Conservation (phyloP, 2,797 vertebrate genomes). For the Eutrigla gurnardus region DNA sequence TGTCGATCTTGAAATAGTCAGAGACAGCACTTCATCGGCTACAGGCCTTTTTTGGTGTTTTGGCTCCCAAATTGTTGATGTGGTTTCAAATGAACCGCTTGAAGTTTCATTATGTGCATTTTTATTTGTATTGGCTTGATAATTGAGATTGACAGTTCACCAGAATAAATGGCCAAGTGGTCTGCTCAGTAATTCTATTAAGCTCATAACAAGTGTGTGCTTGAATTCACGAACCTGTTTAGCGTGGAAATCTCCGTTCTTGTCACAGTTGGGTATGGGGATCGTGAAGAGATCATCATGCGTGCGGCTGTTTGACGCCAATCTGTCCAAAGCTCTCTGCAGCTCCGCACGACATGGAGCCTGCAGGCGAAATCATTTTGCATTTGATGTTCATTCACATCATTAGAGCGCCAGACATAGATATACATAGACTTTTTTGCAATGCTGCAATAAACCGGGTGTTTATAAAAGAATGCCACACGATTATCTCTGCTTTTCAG, state of each 20-base stretch:
- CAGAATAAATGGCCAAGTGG: constrained; percentile 11
- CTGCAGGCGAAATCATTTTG: constrained; percentile 68
- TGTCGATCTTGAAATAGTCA: constrained; percentile 65
- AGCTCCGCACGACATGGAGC: constrained; percentile 93
- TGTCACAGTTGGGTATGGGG: constrained; percentile 96
- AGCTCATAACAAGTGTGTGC: constrained; percentile 3
- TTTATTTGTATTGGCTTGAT: constrained; percentile 51
- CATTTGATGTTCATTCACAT: neutral
- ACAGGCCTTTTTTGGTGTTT: constrained; percentile 50
- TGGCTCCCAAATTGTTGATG: constrained; percentile 53
- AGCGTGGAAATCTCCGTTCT: constrained; percentile 92
- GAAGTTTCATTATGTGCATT: constrained; percentile 52
- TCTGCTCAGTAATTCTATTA: constrained; percentile 25
- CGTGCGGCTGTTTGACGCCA: constrained; percentile 90
- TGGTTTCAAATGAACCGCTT: constrained; percentile 43
- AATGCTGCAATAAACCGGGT: neutral
- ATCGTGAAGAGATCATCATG: constrained; percentile 93
- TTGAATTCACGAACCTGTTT: constrained; percentile 88
- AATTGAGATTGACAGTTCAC: constrained; percentile 42
- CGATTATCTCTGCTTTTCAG: neutral
- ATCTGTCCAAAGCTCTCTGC: constrained; percentile 89
- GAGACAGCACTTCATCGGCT: constrained; percentile 62
- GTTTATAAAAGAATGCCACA: neutral
- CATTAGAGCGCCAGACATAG: neutral
- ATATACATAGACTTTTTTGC: neutral